Evolutionary conservation across 2,888 invertebrate species (phyloP).

Genomic region (Drosophila barbarae): DNA sequence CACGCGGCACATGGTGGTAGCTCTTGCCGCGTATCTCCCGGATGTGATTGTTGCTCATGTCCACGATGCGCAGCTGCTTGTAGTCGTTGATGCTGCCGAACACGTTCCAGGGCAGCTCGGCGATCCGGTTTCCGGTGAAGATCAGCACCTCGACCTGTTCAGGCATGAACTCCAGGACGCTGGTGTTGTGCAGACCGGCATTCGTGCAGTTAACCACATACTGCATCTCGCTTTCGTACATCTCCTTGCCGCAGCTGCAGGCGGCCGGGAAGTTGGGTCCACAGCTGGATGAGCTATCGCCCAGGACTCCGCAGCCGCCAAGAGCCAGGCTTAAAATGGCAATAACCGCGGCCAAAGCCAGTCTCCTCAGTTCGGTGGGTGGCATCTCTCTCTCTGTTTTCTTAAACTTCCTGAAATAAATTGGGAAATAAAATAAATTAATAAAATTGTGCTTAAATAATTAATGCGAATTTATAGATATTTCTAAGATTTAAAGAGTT

Average conservation of each 20-base stretch:
- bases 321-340: conserved; percentile 47
- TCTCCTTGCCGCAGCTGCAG: conserved; percentile 82
- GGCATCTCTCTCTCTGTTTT: conserved; percentile 11
- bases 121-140: conserved; percentile 85
- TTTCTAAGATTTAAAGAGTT: neutral
- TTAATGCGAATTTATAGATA: neutral
- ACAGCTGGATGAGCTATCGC: conserved; percentile 75
- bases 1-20: conserved; percentile 86
- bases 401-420: conserved; percentile 54
- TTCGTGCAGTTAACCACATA: conserved; percentile 87
- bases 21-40: conserved; percentile 86
- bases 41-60: conserved; percentile 87
- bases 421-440: neutral
- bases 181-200: conserved; percentile 82
- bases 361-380: conserved; percentile 50
- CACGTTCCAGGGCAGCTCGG: conserved; percentile 85
- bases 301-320: conserved; percentile 21
- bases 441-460: neutral
- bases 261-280: conserved; percentile 80
- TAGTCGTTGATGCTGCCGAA: conserved; percentile 84
- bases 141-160: conserved; percentile 85
- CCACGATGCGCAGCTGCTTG: conserved; percentile 83
- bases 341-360: conserved; percentile 47
- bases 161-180: conserved; percentile 83
- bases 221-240: conserved; percentile 81